Base-by-base conservation (phyloP, 2,797 vertebrate genomes). In the Anas acuta region DNA sequence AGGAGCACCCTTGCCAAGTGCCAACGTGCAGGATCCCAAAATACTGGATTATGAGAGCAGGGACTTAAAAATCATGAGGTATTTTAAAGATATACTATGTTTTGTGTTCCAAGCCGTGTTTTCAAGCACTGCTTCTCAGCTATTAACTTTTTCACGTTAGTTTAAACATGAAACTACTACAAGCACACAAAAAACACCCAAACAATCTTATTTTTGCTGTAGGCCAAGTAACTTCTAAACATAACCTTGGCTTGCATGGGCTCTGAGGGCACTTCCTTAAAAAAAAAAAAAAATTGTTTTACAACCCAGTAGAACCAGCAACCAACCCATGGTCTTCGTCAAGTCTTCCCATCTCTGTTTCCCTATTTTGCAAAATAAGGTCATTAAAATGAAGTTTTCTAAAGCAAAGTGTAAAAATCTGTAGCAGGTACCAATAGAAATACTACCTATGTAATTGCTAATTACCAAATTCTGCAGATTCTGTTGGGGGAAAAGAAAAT, bases 121-220 rank as follows among this genome's bases (percentile, higher is more conserved):
- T 79, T 64, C 67, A 89, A 74, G 60, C 0, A 1, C 30, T 58
- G 35, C 12, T 90, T 93, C 84, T 85, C 47, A 56, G 32, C 30
- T 20, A n/a, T n/a, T 32, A n/a, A 32, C 30, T 56, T 56, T 56
- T 65, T 22, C 62, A 43, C 13, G 5, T 16, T 32, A 53, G 16
- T 7, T 84, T 57, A 88, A 84, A 86, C 56, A 41, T 13, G 54
- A 56, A 93, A 86, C 41, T 53, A n/a, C 3, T 20, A 53, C 14
- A 32, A 61, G 14, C 32, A 56, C 10, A 32, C 14, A 39, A 54
- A 71, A 66, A 71, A 66, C 33, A 41, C 28, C 6, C n/a, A 25
- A 25, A 70, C 19, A 90, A 90, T 78, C 13, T 37, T n/a, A 5
- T 65, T 95, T 54, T 49, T 73, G n/a, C n/a, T 74, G 22, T 74